Evolutionary conservation across 2,888 invertebrate genomes (phyloP).

Genomic region (Serripes groenlandicus): DNA sequence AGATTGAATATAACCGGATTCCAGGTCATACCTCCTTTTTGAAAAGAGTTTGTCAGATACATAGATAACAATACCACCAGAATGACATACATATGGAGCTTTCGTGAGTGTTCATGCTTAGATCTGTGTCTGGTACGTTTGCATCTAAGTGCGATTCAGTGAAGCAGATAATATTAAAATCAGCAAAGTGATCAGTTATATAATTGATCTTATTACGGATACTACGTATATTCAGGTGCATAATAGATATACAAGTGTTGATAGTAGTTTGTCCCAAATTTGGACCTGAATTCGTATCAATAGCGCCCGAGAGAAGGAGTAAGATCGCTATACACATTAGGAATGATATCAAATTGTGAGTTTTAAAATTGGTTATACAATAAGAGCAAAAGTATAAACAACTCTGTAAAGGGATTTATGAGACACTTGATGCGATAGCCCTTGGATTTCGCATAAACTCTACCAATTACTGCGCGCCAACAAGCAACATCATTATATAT

Average conservation of each 20-base stretch:
- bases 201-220: neutral
- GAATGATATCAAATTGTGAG: neutral
- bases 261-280: neutral
- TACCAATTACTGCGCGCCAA: neutral
- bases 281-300: neutral
- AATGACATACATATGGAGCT: neutral
- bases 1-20: neutral
- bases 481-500: neutral
- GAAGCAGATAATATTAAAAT: constrained; percentile 21
- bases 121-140: neutral
- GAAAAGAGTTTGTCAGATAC: neutral
- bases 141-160: constrained; percentile 2
- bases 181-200: neutral
- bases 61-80: constrained; percentile 12
- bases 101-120: neutral
- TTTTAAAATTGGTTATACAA: neutral
- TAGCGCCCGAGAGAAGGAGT: neutral
- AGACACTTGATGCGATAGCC: neutral
- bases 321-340: neutral
- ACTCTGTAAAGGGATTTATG: neutral
- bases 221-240: constrained; percentile 1
- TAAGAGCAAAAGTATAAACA: neutral
- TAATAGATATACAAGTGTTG: neutral
- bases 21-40: neutral
- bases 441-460: neutral